Evolutionary conservation across 2,888 invertebrate genomes (phyloP), one percentile per base, ranked within the genome.

Genomic region (Clusia tigrina): DNA sequence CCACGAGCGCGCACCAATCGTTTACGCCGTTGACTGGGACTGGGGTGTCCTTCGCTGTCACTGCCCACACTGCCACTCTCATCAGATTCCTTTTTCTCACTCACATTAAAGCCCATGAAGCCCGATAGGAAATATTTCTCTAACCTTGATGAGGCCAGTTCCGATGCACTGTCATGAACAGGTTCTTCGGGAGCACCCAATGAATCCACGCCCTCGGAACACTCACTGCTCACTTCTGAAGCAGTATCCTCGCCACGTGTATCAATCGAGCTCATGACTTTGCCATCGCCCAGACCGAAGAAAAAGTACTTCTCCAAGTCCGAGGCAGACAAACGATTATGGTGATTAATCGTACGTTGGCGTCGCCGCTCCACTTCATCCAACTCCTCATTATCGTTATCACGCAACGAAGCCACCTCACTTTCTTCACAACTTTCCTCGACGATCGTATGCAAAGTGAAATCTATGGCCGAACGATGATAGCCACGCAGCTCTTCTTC

Each of bases 351-450:
- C 0, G 73, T 76, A 24, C 73, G 79, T 58, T 75, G 76, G 0
- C 78, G 85, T 86, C 86, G 77, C 83, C 82, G 71, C 85, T 81
- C 79, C 0, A 73, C 67, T 42, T 75, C 54, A 38, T 79, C 78
- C 24, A 74, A 17, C 26, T 65, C 70, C 2, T 66, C 72, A 17
- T 77, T 78, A 17, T 77, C 78, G 38, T 74, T 72, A 3, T 74
- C 74, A 26, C 80, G 70, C 62, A 78, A 68, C 0, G 88, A 89
- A 74, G 93, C 93, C 66, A 91, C 88, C 83, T 94, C 94, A 82
- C 95, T 95, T 83, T 96, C 96, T 85, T 96, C 95, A 82, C 95
- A 95, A 76, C 94, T 95, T 84, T 96, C 96, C 85, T 96, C 96
- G 25, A 95, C 91, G 71, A 96, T 96, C 1, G 96, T 96, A 79